A percentile compares a stretch with the other conserved stretches of the same genome.
These are phyloP conservation scores for Fopius arisanus DNA, from an alignment of 1,140 invertebrate species.

Conservation along the genomic window DNA sequence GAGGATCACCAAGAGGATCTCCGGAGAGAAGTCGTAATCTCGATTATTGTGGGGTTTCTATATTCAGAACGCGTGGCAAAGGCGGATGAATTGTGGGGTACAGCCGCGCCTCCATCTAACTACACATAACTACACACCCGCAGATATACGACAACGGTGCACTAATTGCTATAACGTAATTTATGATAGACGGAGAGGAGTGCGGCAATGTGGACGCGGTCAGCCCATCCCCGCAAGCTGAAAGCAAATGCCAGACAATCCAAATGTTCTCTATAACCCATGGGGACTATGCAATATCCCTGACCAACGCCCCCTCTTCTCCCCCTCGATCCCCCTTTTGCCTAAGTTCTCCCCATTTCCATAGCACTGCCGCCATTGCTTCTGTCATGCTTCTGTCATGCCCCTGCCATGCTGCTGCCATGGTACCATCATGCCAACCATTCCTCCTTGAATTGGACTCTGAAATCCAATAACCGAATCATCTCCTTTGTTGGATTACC, in stretches of 20 bases:
- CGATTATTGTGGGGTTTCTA: conserved; percentile 44
- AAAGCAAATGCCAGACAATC: background rate
- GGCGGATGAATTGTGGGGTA: conserved; percentile 35
- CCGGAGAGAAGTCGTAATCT: conserved; percentile 31
- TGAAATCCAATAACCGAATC: background rate
- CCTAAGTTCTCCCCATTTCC: too few relatives aligned
- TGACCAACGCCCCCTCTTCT: background rate
- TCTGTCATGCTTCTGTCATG: too few relatives aligned
- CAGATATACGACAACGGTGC: conserved; percentile 5
- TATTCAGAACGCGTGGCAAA: conserved; percentile 39
- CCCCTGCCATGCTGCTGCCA: too few relatives aligned
- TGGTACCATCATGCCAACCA: background rate
- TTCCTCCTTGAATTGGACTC: background rate
- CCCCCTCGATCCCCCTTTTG: too few relatives aligned
- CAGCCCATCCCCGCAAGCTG: conserved; percentile 27
- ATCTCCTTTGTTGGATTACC: background rate
- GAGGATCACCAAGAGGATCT: background rate
- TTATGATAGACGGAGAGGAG: conserved; percentile 40
- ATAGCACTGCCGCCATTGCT: background rate
- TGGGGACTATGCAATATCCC: background rate
- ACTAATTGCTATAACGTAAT: conserved; percentile 48
- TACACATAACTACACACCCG: conserved; percentile 8
- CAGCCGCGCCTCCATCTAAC: conserved; percentile 19
- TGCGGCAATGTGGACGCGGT: conserved; percentile 43
- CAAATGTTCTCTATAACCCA: background rate